Base-by-base conservation (phyloP, 2,113 vertebrate species). In the human region DNA sequence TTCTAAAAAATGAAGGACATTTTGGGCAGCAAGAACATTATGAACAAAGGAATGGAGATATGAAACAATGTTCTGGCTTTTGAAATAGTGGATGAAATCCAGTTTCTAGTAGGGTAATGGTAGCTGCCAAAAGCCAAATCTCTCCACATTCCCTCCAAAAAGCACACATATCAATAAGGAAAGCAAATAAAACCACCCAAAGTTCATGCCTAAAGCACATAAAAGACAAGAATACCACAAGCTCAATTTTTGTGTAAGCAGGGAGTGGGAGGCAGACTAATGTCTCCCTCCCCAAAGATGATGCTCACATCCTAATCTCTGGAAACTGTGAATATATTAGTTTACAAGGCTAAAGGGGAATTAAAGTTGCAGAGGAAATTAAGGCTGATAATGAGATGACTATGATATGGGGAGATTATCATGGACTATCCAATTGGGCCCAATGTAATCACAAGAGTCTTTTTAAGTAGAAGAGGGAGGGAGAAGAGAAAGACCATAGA, bases 81-180 rank as follows among this genome's bases (percentile, higher is more conserved):
- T 86, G 52, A 95, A 84, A 89, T 85, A 89, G 22, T 91, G 13
- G n/a, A 32, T 88, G n/a, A 90, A 64, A 92, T 85, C 48, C 57
- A 17, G 5, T 59, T 93, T 93, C 80, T 94, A 35, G 3, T 85
- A 72, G 27, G 35, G 30, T 52, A 73, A 23, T 82, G 64, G 59
- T 76, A 50, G 25, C 78, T 94, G 25, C 43, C 45, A 84, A 93
- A 81, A 96, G 57, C 27, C 48, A 75, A 76, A 38, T 38, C 17
- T 86, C 14, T 59, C 1, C 16, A 43, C n/a, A 93, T 93, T 8
- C 1, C 8, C 16, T 89, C 48, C 27, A 27, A 40, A 92, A 93
- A 43, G 5, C 13, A 61, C 64, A 27, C 6, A 45, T 70, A 48
- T 84, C 20, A 83, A 93, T 52, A 93, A 93, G 20, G 23, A 84